Percentiles rank a stretch among this genome's conserved stretches.
These are phyloP conservation scores for Acanthosepion lycidas DNA, from an alignment of 2,888 invertebrate species.

Conservation along the genomic window DNA sequence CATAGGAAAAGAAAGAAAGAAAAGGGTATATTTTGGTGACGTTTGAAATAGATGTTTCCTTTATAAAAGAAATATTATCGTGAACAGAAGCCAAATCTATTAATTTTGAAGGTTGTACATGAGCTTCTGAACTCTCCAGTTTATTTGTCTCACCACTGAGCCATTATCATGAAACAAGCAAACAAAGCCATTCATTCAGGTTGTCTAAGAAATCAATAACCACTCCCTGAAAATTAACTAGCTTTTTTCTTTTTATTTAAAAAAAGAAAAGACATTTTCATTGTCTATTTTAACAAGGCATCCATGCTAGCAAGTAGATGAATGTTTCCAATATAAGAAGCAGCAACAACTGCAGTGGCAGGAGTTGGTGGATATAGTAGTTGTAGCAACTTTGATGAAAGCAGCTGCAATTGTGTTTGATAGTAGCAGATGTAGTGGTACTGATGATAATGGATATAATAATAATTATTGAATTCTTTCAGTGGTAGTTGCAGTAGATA, in stretches of 20 bases:
- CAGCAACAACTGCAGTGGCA: neutral
- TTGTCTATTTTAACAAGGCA: neutral
- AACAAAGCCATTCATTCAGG: neutral
- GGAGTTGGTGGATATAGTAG: neutral
- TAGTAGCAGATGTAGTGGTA: neutral
- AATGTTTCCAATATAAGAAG: neutral
- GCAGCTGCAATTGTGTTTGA: neutral
- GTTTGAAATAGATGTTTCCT: too few species aligned
- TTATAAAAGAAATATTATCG: too few species aligned
- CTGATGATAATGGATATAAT: neutral
- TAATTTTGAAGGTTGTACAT: too few species aligned
- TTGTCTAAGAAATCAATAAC: conserved; percentile 12
- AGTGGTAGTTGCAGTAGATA: neutral
- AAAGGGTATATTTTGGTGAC: too few species aligned
- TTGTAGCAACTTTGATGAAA: neutral
- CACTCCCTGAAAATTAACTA: neutral
- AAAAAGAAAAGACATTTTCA: neutral
- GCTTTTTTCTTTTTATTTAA: neutral
- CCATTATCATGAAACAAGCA: neutral
- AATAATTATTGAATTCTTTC: neutral
- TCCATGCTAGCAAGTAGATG: neutral
- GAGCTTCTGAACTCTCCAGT: too few species aligned
- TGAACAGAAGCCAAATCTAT: too few species aligned
- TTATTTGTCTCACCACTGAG: too few species aligned
- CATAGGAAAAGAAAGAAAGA: too few species aligned